phyloP scores from a whole-genome alignment of 1,140 invertebrate genomes.

The Ctenoplectra terminalis region DNA sequence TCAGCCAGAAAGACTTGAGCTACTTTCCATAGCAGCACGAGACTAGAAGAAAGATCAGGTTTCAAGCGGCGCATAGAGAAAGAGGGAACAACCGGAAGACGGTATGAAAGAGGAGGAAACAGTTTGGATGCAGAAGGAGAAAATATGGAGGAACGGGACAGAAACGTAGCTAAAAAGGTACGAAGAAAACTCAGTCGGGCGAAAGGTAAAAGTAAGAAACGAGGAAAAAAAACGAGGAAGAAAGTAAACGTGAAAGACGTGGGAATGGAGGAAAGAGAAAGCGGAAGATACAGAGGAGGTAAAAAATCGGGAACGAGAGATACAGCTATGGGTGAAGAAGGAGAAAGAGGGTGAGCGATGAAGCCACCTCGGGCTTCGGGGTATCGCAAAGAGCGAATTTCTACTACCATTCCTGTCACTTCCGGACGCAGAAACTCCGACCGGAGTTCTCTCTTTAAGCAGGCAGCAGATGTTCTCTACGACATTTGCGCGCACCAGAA shows the following conservation, averaged over 20 bases:
- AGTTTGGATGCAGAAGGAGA: neutral
- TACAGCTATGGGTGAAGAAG: no score
- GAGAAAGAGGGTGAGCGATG: constrained; percentile 21
- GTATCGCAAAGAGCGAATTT: constrained; percentile 60
- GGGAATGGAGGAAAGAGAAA: neutral
- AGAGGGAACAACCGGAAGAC: neutral
- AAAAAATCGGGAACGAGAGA: neutral
- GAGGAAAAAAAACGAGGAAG: neutral
- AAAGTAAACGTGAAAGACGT: neutral
- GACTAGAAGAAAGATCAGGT: no score
- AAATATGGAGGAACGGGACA: constrained; percentile 5
- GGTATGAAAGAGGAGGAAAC: neutral
- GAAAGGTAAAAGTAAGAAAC: neutral
- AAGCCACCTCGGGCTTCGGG: constrained; percentile 18
- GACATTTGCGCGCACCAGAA: constrained; percentile 54
- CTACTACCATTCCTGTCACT: constrained; percentile 66
- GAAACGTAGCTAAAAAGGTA: constrained; percentile 1
- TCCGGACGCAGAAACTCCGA: constrained; percentile 49
- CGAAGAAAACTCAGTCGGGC: neutral
- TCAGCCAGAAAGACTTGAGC: neutral
- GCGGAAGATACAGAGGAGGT: no score
- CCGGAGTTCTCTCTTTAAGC: constrained; percentile 59
- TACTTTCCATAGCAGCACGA: neutral
- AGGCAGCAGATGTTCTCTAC: constrained; percentile 68
- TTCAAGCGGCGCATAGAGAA: neutral